phyloP scores from a whole-genome alignment of 2,797 vertebrate species.

The Buceros bicornis region DNA sequence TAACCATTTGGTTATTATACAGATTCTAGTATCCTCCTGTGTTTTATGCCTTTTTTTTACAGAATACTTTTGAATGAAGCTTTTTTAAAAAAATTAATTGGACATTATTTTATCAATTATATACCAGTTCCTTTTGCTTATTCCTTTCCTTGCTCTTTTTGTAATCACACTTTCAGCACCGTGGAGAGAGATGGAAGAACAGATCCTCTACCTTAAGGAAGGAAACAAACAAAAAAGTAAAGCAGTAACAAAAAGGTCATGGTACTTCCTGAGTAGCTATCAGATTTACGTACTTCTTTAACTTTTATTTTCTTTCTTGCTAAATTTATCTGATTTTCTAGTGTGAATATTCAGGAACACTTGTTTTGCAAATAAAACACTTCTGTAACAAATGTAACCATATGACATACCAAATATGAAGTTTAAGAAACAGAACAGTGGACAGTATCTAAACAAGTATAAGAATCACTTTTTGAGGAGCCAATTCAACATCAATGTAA shows the following conservation, averaged over 20 bases:
- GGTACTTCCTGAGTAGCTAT: not conserved
- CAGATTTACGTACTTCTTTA: not conserved
- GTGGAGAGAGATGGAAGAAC: not conserved
- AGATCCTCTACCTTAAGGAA: not conserved
- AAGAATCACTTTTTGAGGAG: not conserved
- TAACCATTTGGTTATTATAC: not conserved
- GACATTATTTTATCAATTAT: not conserved
- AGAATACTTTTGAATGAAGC: not conserved
- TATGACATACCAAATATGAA: too few relatives aligned
- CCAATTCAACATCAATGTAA: not conserved
- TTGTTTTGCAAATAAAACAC: slow-evolving; percentile 14
- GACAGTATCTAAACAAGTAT: not conserved
- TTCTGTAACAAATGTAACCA: not conserved
- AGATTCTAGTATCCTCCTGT: not conserved
- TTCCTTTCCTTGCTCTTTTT: not conserved
- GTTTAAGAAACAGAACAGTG: slow-evolving; percentile 35
- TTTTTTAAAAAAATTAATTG: not conserved
- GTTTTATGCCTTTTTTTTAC: not conserved
- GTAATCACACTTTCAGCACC: not conserved
- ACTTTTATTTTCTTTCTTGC: not conserved
- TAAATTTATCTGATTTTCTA: not conserved
- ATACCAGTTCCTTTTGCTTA: not conserved
- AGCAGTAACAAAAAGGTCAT: not conserved
- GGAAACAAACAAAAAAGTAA: not conserved
- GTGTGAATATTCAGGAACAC: not conserved